These are phyloP conservation scores for Tragelaphus eurycerus DNA, from an alignment of 2,797 vertebrate genomes.

Conservation along the genomic window DNA sequence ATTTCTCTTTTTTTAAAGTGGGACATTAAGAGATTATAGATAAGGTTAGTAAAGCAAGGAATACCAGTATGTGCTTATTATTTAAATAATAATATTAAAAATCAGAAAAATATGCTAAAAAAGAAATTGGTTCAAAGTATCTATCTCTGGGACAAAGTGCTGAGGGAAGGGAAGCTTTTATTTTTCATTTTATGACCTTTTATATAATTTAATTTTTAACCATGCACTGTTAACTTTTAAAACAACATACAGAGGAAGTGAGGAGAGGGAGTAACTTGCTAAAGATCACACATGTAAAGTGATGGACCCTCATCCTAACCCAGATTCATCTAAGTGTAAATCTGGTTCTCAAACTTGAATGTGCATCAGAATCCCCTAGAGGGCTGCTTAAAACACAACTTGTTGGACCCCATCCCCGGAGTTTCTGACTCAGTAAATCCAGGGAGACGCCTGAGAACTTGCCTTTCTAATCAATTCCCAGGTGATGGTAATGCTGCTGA, in stretches of 20 bases:
- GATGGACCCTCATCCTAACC: background rate
- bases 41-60: constrained; percentile 5
- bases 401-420: background rate
- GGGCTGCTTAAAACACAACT: background rate
- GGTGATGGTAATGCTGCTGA: background rate
- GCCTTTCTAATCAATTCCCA: constrained; percentile 34
- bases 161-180: background rate
- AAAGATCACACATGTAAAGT: background rate
- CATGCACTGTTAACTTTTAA: constrained; percentile 24
- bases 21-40: background rate
- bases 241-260: background rate
- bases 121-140: background rate
- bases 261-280: background rate
- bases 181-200: constrained; percentile 26
- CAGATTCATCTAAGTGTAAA: background rate
- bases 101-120: background rate
- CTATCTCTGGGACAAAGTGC: background rate
- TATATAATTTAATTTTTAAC: constrained; percentile 13
- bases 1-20: constrained; percentile 36
- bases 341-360: background rate
- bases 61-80: background rate
- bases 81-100: constrained; percentile 32
- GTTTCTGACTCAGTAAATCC: background rate
- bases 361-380: background rate
- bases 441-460: background rate